Conservation (phyloP, 2,797 vertebrate genomes). For the Chloroceryle inda region DNA sequence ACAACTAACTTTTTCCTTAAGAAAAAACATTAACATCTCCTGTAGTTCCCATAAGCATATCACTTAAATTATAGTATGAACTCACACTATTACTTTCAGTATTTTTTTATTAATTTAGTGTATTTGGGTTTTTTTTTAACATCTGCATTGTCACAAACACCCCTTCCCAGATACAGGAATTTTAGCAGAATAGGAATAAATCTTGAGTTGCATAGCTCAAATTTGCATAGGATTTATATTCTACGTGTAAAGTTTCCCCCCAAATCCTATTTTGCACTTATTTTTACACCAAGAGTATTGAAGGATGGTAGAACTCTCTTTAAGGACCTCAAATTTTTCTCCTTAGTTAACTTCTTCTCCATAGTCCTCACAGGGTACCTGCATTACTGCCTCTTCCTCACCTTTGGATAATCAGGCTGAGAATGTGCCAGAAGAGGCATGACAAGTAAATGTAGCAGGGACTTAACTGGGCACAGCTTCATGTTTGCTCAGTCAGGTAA, state of each 20-base stretch:
- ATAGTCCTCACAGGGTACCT: neutral
- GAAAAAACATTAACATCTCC: neutral
- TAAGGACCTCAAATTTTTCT: neutral
- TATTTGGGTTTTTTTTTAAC: neutral
- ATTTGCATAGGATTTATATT: neutral
- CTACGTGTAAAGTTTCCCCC: neutral
- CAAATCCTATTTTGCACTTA: neutral
- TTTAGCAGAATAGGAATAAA: neutral
- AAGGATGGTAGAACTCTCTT: neutral
- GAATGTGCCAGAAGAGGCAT: accelerated
- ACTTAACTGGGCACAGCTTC: neutral
- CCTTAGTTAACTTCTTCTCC: neutral
- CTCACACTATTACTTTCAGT: neutral
- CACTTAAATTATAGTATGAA: neutral
- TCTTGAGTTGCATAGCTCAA: neutral
- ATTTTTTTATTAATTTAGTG: accelerated
- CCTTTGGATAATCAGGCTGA: neutral
- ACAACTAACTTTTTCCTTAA: neutral
- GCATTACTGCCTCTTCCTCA: accelerated
- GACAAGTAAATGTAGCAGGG: accelerated
- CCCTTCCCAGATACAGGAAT: neutral
- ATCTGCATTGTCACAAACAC: neutral
- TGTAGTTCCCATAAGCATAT: neutral
- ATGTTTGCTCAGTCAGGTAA: accelerated
- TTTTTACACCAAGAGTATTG: neutral